phyloP scores from a whole-genome alignment of 2,113 vertebrate genomes.

The Tupaia tana region DNA sequence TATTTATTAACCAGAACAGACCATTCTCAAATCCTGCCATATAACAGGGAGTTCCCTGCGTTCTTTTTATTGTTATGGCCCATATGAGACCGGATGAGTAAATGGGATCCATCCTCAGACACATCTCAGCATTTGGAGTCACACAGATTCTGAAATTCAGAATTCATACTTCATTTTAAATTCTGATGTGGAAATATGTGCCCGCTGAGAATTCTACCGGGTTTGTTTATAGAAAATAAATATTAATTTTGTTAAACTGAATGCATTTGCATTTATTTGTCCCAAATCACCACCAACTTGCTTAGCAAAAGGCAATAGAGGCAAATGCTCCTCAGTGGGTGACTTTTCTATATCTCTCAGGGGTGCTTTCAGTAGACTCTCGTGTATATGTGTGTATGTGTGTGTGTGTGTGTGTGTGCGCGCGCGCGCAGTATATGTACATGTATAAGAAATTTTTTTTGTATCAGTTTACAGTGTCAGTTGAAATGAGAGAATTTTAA shows the following conservation, averaged over 20 bases:
- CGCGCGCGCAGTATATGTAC: neutral
- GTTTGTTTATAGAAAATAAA: conserved; percentile 67
- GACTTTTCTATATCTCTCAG: neutral
- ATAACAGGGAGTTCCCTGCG: neutral
- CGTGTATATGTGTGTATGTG: neutral
- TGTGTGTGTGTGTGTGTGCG: neutral
- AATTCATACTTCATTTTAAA: conserved; percentile 51
- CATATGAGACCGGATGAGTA: neutral
- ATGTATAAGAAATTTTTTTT: neutral
- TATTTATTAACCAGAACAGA: neutral
- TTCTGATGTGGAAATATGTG: conserved; percentile 48
- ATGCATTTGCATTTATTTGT: conserved; percentile 56
- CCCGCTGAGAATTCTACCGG: conserved; percentile 31
- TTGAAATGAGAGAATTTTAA: neutral
- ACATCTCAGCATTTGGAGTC: neutral
- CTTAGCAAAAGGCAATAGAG: neutral
- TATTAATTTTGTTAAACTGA: conserved; percentile 63
- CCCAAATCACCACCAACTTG: conserved; percentile 48
- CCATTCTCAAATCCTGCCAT: neutral
- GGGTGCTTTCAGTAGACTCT: neutral
- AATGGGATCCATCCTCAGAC: neutral
- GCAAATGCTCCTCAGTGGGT: neutral
- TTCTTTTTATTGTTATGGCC: conserved; percentile 1
- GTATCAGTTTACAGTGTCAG: neutral
- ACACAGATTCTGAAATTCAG: neutral